Evolutionary conservation across 2,888 invertebrate species (phyloP), one percentile per base, ranked within the genome.

Genomic region (Phalera bucephala): DNA sequence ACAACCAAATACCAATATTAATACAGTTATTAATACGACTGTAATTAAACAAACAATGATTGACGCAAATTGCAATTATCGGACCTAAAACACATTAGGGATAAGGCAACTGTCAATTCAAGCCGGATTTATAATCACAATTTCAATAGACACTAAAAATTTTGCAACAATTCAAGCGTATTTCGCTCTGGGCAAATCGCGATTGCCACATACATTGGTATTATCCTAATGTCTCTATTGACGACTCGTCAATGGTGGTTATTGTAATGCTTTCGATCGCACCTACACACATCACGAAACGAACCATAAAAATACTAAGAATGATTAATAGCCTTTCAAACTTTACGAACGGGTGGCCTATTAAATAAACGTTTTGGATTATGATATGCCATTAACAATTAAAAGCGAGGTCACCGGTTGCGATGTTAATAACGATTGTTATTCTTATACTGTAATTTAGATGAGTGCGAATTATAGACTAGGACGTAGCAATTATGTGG

Each of bases 241-340:
- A 49, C 35, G 33, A 33, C 34, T 33, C 36, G 22, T 20, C 29
- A 43, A 48, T 49, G 42, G 43, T 34, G 31, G 40, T 44, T 37
- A 52, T 61, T 67, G 62, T 60, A 53, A 53, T 48, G 51, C 54
- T 52, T 52, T 58, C 51, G 40, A 54, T 52, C 45, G 51, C 63
- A 58, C 71, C 68, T 55, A 69, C 69, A 48, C 52, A 42, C 27
- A 35, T 40, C 35, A 37, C 35, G 33, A 48, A 42, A 28, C 13
- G 19, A 35, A 33, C 26, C 32, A 36, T 49, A 50, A 49, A 32
- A 31, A 33, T 35, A 48, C 35, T 41, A 37, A 38, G 39, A 40
- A 48, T 72, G 72, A 74, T 73, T 64, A 64, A 74, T 72, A 35
- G 40, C 41, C 39, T 39, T 64, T 68, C 58, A 57, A 52, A 55